Evolutionary conservation across 1,140 invertebrate genomes (phyloP), one percentile per base, ranked within the genome.

Genomic region (Marisa cornuarietis): DNA sequence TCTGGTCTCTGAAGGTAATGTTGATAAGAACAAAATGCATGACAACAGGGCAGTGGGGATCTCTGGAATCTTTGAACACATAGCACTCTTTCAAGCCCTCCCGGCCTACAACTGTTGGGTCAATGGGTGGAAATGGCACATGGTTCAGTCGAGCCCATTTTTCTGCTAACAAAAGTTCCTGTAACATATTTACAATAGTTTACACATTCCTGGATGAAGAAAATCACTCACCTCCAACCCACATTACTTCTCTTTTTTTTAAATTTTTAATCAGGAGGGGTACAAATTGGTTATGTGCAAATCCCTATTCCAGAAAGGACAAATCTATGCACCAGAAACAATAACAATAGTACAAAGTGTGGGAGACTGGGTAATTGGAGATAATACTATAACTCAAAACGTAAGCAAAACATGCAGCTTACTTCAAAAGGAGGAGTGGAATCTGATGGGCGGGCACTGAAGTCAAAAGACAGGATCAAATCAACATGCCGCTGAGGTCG

Each of bases 381-480:
- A 24, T 24, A 20, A 0, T 42, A 11, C 18, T 42, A 26, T 61
- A 42, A 42, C 31, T 4, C 31, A 42, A 61, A 51, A 31, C n/a
- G n/a, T 11, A n/a, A 61, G 18, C 22, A 31, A 42, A 42, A 42
- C 31, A 42, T 66, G 14, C 18, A 49, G 80, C 20, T 69, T 86
- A 91, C 91, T 85, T 91, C 92, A 81, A 92, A 92, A 71, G 92
- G 91, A 20, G 87, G 88, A 11, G 87, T 87, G 9, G 87, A 83
- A 83, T 92, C 92, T 10, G 82, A 82, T 52, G 87, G 85, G 69
- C 92, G 80, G 26, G 87, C 90, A 83, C 91, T 92, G 83, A 92
- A 92, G 81, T 92, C 92, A 86, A 92, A 92, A 10, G 91, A 91
- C 14, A 92, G 80, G 77, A 91, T 90, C n/a, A 92, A 76, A 68